Evolutionary conservation across 2,888 invertebrate genomes (phyloP).

Genomic region (Ichneumoninae sp.): DNA sequence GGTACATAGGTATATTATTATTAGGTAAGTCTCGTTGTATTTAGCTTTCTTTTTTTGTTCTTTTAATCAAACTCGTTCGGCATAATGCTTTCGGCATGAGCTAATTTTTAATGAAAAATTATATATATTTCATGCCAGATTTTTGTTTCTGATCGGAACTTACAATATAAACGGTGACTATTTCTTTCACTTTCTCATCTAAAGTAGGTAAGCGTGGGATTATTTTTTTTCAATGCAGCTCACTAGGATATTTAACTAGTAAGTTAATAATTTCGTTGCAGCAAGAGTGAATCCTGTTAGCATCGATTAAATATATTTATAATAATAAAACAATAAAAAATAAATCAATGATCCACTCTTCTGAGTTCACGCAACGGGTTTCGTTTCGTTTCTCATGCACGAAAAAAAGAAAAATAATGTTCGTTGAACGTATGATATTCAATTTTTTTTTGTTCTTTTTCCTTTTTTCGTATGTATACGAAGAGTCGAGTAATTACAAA

Average conservation of each 20-base stretch:
- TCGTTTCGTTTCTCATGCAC: constrained; percentile 73
- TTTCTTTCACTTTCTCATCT: constrained; percentile 57
- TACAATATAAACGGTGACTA: constrained; percentile 63
- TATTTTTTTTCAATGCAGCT: constrained; percentile 56
- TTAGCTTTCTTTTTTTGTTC: constrained; percentile 15
- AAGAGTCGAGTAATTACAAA: constrained; percentile 72
- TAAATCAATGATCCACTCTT: constrained; percentile 37
- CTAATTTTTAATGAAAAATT: constrained; percentile 46
- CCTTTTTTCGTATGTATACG: constrained; percentile 39
- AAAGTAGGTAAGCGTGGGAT: constrained; percentile 63
- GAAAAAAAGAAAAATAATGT: constrained; percentile 52
- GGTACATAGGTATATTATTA: constrained; percentile 50
- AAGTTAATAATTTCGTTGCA: constrained; percentile 43
- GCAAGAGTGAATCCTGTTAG: constrained; percentile 35
- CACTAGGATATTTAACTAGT: constrained; percentile 52
- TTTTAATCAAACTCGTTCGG: constrained; percentile 16
- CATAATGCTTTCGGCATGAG: constrained; percentile 49
- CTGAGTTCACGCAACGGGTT: constrained; percentile 55
- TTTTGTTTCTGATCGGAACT: constrained; percentile 56
- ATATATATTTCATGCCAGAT: constrained; percentile 64
- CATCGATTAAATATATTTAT: constrained; percentile 30
- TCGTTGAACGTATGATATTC: constrained; percentile 23
- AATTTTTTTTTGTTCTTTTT: constrained; percentile 9
- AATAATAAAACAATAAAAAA: constrained; percentile 16
- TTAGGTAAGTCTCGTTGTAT: constrained; percentile 29